phyloP scores from a whole-genome alignment of 53 echinoderm and acorn worm genomes.

The Actinopyga echinites region DNA sequence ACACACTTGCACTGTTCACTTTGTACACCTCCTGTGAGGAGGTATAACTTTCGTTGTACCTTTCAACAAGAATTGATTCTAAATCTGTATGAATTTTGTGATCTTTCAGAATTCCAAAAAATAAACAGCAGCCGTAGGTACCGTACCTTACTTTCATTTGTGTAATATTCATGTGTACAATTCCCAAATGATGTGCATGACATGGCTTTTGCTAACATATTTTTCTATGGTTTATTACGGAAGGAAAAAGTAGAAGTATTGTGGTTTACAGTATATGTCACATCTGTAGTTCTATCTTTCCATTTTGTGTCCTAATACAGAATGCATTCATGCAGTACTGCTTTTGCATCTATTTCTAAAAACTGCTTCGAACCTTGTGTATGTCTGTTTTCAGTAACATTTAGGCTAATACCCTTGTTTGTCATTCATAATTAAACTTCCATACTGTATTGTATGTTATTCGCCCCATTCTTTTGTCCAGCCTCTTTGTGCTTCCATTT shows the following conservation, averaged over 20 bases:
- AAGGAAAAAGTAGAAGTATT: slow-evolving; percentile 9
- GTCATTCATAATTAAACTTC: no score
- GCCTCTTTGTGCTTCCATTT: no score
- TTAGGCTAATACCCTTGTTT: no score
- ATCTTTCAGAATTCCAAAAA: slow-evolving; percentile 30
- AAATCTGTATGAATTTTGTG: slow-evolving; percentile 22
- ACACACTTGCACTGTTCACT: no score
- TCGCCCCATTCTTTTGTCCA: no score
- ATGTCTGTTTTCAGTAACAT: no score
- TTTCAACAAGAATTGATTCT: background rate
- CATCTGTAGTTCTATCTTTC: slow-evolving; percentile 1
- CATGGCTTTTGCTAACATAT: slow-evolving; percentile 30
- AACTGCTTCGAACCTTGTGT: no score
- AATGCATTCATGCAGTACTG: no score
- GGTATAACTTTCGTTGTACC: no score
- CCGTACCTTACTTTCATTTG: slow-evolving; percentile 38
- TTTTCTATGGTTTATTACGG: slow-evolving; percentile 5
- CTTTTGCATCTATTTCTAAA: no score
- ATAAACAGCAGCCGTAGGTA: slow-evolving; percentile 35
- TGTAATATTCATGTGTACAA: slow-evolving; percentile 42
- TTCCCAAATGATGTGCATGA: slow-evolving; percentile 34
- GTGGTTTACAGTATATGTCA: slow-evolving; percentile 12
- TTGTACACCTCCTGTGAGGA: no score
- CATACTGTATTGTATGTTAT: no score
- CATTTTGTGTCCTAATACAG: slow-evolving; percentile 20